These are phyloP conservation scores for Oreochromis tanganicae DNA, from an alignment of 2,113 vertebrate genomes.

Conservation along the genomic window DNA sequence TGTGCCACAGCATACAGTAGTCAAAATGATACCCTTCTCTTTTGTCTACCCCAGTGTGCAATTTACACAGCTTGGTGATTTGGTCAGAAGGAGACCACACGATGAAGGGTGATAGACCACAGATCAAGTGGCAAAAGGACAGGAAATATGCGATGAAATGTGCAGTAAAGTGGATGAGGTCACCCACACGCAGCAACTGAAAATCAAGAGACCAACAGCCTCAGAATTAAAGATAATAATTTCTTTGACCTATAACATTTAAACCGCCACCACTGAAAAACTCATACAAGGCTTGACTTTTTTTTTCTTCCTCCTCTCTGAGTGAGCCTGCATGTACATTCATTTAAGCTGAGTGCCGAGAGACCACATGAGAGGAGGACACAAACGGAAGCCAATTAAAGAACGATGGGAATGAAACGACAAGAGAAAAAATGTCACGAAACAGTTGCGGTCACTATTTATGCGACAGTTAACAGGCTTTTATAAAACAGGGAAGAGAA, in stretches of 20 bases:
- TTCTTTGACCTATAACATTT: conserved; percentile 43
- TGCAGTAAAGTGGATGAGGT: conserved; percentile 55
- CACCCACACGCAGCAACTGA: conserved; percentile 38
- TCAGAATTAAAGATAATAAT: conserved; percentile 62
- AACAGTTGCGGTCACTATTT: conserved; percentile 62
- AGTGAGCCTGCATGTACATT: conserved; percentile 28
- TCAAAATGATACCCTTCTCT: conserved; percentile 42
- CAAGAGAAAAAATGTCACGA: conserved; percentile 64
- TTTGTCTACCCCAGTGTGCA: conserved; percentile 50
- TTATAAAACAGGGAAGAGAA: conserved; percentile 49
- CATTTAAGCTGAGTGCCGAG: conserved; percentile 48
- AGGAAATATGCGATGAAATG: conserved; percentile 62
- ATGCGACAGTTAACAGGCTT: conserved; percentile 63
- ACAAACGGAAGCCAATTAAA: conserved; percentile 66
- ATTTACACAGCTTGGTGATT: conserved; percentile 61
- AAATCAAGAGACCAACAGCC: conserved; percentile 42
- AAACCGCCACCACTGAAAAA: conserved; percentile 22
- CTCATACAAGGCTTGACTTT: not conserved
- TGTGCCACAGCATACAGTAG: conserved; percentile 26
- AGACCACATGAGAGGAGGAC: conserved; percentile 68
- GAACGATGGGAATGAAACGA: conserved; percentile 32
- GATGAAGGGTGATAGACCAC: conserved; percentile 66
- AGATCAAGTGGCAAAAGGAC: conserved; percentile 63
- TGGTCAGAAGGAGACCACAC: conserved; percentile 62
- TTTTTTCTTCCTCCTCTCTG: not conserved